phyloP scores from a whole-genome alignment of 2,888 invertebrate species.

The Linyphia triangularis region DNA sequence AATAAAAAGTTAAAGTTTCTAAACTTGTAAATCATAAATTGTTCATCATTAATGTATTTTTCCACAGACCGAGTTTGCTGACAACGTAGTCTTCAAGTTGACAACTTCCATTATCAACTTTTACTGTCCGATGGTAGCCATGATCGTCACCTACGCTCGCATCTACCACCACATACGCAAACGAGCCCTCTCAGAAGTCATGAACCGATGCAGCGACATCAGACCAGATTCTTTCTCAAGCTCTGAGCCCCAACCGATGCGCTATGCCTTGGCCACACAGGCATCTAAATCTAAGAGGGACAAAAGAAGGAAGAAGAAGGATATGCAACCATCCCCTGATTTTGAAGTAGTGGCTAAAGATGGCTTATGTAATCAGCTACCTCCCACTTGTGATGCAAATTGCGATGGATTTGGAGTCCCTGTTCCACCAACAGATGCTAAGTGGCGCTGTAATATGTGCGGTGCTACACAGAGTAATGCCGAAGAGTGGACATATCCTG shows the following conservation, averaged over 20 bases:
- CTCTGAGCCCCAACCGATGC: slow-evolving; percentile 59
- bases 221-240: slow-evolving; percentile 57
- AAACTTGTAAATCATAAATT: background rate
- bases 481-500: slow-evolving; percentile 61
- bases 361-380: background rate
- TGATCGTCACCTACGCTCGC: slow-evolving; percentile 81
- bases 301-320: slow-evolving; percentile 8
- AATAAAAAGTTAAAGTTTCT: too few relatives aligned
- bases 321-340: background rate
- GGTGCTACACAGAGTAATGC: slow-evolving; percentile 35
- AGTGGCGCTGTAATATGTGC: slow-evolving; percentile 68
- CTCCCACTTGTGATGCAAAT: background rate
- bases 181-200: slow-evolving; percentile 78
- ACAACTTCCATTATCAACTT: slow-evolving; percentile 82
- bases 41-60: background rate
- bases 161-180: slow-evolving; percentile 81
- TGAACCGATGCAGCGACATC: slow-evolving; percentile 59
- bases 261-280: slow-evolving; percentile 58
- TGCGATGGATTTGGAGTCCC: slow-evolving; percentile 39
- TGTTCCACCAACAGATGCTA: background rate
- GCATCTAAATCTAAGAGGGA: background rate
- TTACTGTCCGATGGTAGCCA: slow-evolving; percentile 81
- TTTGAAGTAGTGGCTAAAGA: background rate
- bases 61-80: slow-evolving; percentile 81
- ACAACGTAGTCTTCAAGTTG: slow-evolving; percentile 81